These are phyloP conservation scores for Bettongia penicillata DNA, from an alignment of 2,113 vertebrate species.

Conservation along the genomic window DNA sequence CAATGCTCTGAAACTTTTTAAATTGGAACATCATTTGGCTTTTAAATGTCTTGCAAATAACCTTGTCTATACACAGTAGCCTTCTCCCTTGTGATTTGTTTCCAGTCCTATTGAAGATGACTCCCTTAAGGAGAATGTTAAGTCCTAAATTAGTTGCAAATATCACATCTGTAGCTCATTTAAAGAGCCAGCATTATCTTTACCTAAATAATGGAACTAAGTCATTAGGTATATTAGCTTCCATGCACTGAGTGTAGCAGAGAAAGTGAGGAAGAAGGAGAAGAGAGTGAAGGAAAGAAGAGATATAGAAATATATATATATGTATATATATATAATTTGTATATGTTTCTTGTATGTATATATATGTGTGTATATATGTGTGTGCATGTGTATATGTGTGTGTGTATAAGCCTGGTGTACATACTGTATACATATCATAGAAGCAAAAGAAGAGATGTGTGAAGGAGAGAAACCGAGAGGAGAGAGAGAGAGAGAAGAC, in stretches of 20 bases:
- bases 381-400: too few relatives aligned
- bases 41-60: conserved; percentile 32
- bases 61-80: background rate
- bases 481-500: background rate
- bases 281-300: background rate
- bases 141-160: conserved; percentile 70
- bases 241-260: background rate
- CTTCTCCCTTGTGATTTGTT: conserved; percentile 26
- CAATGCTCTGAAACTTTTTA: background rate
- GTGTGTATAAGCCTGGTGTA: background rate
- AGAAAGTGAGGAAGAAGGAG: background rate
- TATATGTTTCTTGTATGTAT: too few relatives aligned
- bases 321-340: too few relatives aligned
- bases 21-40: conserved; percentile 28
- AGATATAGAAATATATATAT: background rate
- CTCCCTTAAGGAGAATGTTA: conserved; percentile 61
- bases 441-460: background rate
- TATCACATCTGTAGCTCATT: conserved; percentile 48
- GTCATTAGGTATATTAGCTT: conserved; percentile 32
- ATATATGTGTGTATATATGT: background rate
- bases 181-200: conserved; percentile 54
- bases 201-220: conserved; percentile 53
- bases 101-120: background rate
- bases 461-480: background rate
- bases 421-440: background rate